Evolutionary conservation across 2,113 vertebrate species (phyloP), one percentile per base, ranked within the genome.

Genomic region (Parotia lawesii): DNA sequence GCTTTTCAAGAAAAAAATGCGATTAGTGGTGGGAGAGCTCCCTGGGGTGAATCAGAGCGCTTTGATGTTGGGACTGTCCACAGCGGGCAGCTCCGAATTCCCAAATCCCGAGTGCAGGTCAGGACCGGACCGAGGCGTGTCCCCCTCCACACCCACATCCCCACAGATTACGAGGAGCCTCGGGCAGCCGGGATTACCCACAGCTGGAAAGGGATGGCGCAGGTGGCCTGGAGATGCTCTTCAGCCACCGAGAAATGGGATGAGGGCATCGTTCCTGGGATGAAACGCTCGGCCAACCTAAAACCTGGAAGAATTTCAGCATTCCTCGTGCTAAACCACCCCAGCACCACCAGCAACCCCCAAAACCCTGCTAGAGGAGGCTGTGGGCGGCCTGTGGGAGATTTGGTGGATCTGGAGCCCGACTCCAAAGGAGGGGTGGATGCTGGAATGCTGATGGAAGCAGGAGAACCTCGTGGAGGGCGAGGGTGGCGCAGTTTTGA

Each of bases 381-480:
- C 25, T 53, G 3, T 5, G 66, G 61, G 10, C 35, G 35, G 7
- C 35, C 54, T 50, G 33, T 53, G 65, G 76, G 35, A 11, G 60
- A 37, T 19, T 35, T 54, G 61, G 10, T 31, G 64, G 50, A 15
- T 28, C 51, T 28, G 37, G 65, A 83, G 12, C 45, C 89, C 47
- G 23, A 1, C 24, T 76, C 33, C 21, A 13, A 42, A 9, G 5
- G 53, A 0, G 0, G 12, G 8, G 11, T 10, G 40, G 54, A 13
- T 3, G 14, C n/a, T 17, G 40, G 38, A 56, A 58, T 47, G 53
- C 33, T 71, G 71, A 42, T 22, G 62, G 48, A 53, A 6, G 21
- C 23, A 25, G 44, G 27, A 91, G 70, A 84, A 20, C 14, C 54
- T 42, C 0, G 0, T n/a, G 11, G 51, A 62, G 42, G 24, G 16